phyloP scores from a whole-genome alignment of 1,140 invertebrate species.

The Caenorhabditis inopinata region DNA sequence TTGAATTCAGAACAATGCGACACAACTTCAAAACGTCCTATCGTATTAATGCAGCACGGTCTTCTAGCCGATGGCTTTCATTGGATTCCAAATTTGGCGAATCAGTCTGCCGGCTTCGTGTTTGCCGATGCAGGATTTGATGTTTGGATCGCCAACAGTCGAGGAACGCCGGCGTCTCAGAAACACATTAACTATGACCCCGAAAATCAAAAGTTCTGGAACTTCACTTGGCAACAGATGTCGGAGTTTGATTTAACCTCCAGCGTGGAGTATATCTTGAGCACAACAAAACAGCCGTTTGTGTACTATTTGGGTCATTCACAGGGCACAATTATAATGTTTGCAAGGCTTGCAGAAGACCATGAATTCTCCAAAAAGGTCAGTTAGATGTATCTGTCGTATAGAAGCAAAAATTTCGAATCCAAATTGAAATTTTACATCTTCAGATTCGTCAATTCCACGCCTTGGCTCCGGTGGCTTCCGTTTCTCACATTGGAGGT shows the following conservation, averaged over 20 bases:
- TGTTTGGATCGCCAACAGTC: constrained; percentile 75
- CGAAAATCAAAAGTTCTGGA: constrained; percentile 73
- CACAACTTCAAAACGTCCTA: not conserved
- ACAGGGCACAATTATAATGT: constrained; percentile 68
- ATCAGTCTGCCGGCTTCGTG: constrained; percentile 51
- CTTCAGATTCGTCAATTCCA: constrained; percentile 50
- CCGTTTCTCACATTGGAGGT: constrained; percentile 42
- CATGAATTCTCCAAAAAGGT: too few species aligned
- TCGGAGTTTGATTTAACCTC: constrained; percentile 75
- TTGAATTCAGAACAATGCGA: not conserved
- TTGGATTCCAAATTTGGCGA: constrained; percentile 50
- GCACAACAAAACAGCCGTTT: constrained; percentile 60
- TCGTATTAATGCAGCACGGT: constrained; percentile 52
- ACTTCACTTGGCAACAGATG: constrained; percentile 79
- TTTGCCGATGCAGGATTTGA: constrained; percentile 77
- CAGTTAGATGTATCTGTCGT: constrained; percentile 34
- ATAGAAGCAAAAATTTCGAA: constrained; percentile 52
- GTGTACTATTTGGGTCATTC: constrained; percentile 69
- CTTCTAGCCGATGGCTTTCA: constrained; percentile 28
- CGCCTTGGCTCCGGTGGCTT: constrained; percentile 49
- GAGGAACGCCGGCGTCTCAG: constrained; percentile 72
- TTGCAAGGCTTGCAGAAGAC: constrained; percentile 63
- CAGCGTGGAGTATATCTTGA: constrained; percentile 73
- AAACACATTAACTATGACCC: constrained; percentile 66
- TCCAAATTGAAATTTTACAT: too few species aligned